phyloP scores from a whole-genome alignment of 2,888 invertebrate species.

The Chalcis sispes region DNA sequence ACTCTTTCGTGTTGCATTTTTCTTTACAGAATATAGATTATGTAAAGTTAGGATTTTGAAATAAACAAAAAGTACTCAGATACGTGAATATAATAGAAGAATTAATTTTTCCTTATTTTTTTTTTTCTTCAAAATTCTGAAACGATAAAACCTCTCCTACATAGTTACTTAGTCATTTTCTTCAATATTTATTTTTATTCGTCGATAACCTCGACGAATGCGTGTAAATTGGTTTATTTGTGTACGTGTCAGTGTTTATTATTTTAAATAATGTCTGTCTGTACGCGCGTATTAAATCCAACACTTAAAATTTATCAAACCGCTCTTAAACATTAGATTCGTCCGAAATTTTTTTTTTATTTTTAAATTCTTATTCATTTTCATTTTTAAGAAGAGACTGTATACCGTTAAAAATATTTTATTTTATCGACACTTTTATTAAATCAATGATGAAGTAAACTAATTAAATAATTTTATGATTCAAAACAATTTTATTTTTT shows the following conservation, averaged over 20 bases:
- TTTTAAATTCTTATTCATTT: slow-evolving; percentile 11
- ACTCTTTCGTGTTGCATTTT: no score
- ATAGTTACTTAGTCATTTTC: neutral
- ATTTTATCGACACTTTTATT: no score
- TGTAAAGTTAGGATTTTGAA: neutral
- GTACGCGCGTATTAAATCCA: slow-evolving; percentile 58
- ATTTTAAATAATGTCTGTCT: neutral
- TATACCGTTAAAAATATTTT: no score
- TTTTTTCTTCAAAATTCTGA: slow-evolving; percentile 41
- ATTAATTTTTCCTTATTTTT: no score
- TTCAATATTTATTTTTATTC: slow-evolving; percentile 2
- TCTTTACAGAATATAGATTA: neutral
- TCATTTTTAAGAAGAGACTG: no score
- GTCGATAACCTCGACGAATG: slow-evolving; percentile 8
- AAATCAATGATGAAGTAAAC: no score
- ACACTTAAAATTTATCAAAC: slow-evolving; percentile 60
- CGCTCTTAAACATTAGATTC: slow-evolving; percentile 48
- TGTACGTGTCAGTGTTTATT: neutral
- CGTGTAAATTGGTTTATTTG: neutral
- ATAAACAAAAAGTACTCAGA: neutral
- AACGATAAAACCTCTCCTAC: neutral
- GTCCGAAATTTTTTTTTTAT: slow-evolving; percentile 43
- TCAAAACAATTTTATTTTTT: no score
- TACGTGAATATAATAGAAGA: neutral
- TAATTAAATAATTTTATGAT: no score